These are phyloP conservation scores for Rattus rattus DNA, from an alignment of 2,113 vertebrate species.

Conservation along the genomic window DNA sequence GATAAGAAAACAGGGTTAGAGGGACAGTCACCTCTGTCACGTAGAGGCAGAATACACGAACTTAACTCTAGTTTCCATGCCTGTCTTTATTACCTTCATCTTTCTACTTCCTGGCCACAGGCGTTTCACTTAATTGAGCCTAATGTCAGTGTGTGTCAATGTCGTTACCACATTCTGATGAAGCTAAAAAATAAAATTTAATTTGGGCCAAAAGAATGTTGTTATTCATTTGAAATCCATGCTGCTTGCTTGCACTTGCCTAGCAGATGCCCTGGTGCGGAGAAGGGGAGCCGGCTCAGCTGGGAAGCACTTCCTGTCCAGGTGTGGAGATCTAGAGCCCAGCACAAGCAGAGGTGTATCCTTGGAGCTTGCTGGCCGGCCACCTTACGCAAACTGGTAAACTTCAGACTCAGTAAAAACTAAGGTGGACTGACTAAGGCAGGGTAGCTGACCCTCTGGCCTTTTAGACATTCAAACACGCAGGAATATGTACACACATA, in stretches of 20 bases:
- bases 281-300: not conserved
- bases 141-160: not conserved
- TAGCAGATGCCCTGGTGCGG: not conserved
- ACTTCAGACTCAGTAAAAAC: not conserved
- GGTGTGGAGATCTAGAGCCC: not conserved
- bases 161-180: not conserved
- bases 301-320: not conserved
- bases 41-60: not conserved
- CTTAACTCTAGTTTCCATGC: not conserved
- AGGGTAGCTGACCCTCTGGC: too few species aligned
- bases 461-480: not conserved
- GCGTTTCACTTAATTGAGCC: not conserved
- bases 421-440: not conserved
- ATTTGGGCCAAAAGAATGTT: conserved; percentile 1
- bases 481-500: too few species aligned
- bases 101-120: not conserved
- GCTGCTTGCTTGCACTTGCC: accelerated
- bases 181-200: conserved; percentile 63
- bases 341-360: not conserved
- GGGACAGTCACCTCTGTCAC: not conserved
- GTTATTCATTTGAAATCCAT: not conserved
- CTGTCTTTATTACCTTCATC: not conserved
- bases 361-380: not conserved
- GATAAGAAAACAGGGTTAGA: not conserved
- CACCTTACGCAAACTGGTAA: not conserved